These are phyloP conservation scores for Discoglossus pictus DNA, from an alignment of 2,797 vertebrate genomes.

Conservation along the genomic window DNA sequence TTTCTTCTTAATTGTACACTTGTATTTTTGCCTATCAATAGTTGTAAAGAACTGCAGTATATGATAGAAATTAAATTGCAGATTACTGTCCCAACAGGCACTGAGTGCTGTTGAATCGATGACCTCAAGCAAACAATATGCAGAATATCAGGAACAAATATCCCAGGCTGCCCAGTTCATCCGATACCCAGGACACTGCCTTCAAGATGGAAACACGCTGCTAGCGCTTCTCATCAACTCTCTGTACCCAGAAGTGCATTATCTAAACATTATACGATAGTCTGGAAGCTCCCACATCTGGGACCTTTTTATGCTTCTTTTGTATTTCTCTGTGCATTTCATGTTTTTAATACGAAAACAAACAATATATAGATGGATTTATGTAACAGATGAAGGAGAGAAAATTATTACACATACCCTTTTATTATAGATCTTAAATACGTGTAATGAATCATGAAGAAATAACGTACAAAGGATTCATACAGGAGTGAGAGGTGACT, in stretches of 20 bases:
- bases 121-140: constrained; percentile 85
- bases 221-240: constrained; percentile 85
- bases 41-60: no score
- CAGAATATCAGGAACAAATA: constrained; percentile 82
- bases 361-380: no score
- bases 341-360: constrained; percentile 48
- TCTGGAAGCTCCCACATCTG: background rate
- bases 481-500: no score
- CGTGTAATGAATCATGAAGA: no score
- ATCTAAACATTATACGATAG: constrained; percentile 88
- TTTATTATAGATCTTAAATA: no score
- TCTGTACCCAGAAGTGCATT: constrained; percentile 89
- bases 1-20: no score
- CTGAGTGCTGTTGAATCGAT: constrained; percentile 83
- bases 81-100: constrained; percentile 71
- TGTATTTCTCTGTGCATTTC: constrained; percentile 54
- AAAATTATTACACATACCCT: no score
- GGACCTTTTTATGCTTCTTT: background rate
- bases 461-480: no score
- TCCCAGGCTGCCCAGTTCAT: constrained; percentile 85
- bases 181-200: constrained; percentile 84
- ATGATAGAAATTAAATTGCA: no score
- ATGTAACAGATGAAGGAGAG: no score
- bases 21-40: no score
- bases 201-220: constrained; percentile 83